Evolutionary conservation across 2,888 invertebrate genomes (phyloP).

Genomic region (Dione vanillae): DNA sequence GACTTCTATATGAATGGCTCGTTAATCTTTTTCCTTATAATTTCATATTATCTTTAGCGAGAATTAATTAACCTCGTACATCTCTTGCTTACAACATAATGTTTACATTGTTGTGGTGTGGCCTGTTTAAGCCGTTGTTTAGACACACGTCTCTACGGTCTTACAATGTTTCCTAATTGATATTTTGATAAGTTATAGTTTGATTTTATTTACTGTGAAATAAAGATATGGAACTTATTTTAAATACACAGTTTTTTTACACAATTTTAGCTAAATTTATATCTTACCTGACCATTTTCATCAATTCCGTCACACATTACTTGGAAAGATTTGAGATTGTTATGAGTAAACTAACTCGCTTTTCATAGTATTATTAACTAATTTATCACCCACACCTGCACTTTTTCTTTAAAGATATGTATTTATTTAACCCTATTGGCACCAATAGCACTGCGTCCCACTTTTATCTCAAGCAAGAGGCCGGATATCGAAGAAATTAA

Average conservation of each 20-base stretch:
- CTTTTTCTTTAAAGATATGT: slow-evolving; percentile 28
- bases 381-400: slow-evolving; percentile 20
- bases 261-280: no score
- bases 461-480: slow-evolving; percentile 46
- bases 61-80: slow-evolving; percentile 32
- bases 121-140: slow-evolving; percentile 69
- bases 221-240: no score
- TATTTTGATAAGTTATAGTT: no score
- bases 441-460: slow-evolving; percentile 51
- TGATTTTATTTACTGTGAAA: no score
- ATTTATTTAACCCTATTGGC: slow-evolving; percentile 53
- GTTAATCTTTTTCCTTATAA: neutral
- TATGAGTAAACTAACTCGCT: slow-evolving; percentile 5
- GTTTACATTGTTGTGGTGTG: slow-evolving; percentile 55
- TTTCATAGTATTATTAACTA: slow-evolving; percentile 1
- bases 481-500: slow-evolving; percentile 52
- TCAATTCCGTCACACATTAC: slow-evolving; percentile 50
- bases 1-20: neutral
- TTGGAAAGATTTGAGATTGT: slow-evolving; percentile 10
- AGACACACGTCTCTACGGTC: slow-evolving; percentile 65
- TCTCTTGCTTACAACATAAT: slow-evolving; percentile 31
- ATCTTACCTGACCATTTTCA: slow-evolving; percentile 45
- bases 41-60: neutral
- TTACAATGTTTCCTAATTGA: no score
- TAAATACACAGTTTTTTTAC: no score